These are phyloP conservation scores for Pteruthius melanotis DNA, from an alignment of 2,113 vertebrate genomes.

Conservation along the genomic window DNA sequence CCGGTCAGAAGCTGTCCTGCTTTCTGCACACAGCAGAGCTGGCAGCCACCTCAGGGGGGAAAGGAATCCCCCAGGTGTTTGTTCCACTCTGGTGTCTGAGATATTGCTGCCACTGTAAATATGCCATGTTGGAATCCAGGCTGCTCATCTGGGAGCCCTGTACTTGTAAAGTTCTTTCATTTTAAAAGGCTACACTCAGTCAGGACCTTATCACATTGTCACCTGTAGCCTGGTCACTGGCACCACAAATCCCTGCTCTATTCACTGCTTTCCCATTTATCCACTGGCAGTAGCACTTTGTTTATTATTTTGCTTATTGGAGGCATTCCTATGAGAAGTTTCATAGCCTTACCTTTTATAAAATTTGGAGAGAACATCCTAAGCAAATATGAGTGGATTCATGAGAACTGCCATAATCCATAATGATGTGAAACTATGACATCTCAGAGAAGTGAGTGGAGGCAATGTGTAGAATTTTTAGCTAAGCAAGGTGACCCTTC, in stretches of 20 bases:
- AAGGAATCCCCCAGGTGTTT: neutral
- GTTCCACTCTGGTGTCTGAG: neutral
- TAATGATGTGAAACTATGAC: neutral
- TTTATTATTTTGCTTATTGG: neutral
- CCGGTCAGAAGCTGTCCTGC: neutral
- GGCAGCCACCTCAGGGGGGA: no score
- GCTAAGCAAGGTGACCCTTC: neutral
- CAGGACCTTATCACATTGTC: neutral
- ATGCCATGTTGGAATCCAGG: neutral
- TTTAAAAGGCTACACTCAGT: neutral
- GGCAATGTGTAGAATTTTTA: neutral
- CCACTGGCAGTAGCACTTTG: neutral
- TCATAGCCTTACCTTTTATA: neutral
- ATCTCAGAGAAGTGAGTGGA: neutral
- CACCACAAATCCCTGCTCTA: neutral
- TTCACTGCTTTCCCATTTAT: neutral
- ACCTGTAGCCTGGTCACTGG: neutral
- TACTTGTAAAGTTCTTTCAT: neutral
- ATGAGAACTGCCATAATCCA: neutral
- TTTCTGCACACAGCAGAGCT: neutral
- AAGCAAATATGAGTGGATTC: neutral
- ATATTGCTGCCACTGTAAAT: neutral
- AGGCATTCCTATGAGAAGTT: neutral
- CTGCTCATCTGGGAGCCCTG: neutral
- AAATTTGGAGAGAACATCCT: neutral